phyloP scores from a whole-genome alignment of 2,888 invertebrate genomes.

The Euplagia quadripunctaria region DNA sequence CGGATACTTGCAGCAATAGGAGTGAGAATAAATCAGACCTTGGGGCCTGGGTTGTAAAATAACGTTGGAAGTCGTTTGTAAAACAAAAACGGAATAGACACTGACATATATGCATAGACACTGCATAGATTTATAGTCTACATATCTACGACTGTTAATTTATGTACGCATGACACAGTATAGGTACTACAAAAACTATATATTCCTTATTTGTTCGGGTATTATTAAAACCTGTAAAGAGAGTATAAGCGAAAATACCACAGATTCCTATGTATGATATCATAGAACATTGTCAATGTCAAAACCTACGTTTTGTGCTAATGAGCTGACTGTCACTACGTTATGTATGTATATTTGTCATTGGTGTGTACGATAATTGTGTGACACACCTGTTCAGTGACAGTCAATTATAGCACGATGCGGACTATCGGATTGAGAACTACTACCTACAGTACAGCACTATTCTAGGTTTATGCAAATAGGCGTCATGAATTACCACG shows the following conservation, averaged over 20 bases:
- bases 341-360: background rate
- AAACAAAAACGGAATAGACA: too few species aligned
- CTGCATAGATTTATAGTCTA: too few species aligned
- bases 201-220: too few species aligned
- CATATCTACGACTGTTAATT: too few species aligned
- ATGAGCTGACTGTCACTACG: constrained; percentile 38
- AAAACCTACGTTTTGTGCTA: constrained; percentile 37
- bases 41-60: too few species aligned
- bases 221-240: too few species aligned
- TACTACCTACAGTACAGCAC: background rate
- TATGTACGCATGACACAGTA: too few species aligned
- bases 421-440: background rate
- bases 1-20: too few species aligned
- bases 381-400: background rate
- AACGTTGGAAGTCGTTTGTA: too few species aligned
- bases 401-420: background rate
- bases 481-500: background rate
- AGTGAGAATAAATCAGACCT: too few species aligned
- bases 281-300: constrained; percentile 52
- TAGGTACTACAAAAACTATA: too few species aligned
- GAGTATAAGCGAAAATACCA: constrained; percentile 23
- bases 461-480: background rate
- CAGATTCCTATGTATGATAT: constrained; percentile 41
- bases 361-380: background rate
- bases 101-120: too few species aligned